Base-by-base conservation (phyloP, 2,113 vertebrate species). In the Rhinogobius similis region DNA sequence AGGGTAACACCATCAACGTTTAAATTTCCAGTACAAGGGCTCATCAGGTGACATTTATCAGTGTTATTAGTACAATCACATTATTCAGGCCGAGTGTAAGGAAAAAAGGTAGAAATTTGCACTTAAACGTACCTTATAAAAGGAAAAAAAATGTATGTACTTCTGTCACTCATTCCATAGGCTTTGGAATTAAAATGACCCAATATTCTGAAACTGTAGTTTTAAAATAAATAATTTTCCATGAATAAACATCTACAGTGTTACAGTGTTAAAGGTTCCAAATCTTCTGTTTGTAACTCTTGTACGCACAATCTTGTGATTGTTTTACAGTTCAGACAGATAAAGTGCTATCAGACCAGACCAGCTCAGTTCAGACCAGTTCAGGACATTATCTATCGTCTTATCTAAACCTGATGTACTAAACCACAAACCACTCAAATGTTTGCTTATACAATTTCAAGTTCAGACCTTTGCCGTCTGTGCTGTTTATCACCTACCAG, bases 1-100 rank as follows among this genome's bases (percentile, higher is more conserved):
- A 88, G 24, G 66, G 36, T 50, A 76, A 67, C 74, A 67, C 66
- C 8, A 21, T n/a, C 61, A 63, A 53, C 59, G 41, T 72, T 63
- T 74, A 26, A 55, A 20, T 68, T 63, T 62, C 21, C n/a, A 18
- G 20, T 36, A 8, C 6, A 5, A 18, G 32, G 8, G 11, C 59
- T 20, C 18, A 1, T 1, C 52, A 78, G 56, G 61, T 63, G 24
- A 67, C 39, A 53, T 16, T 1, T 29, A 8, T 27, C 13, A 21
- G 21, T 43, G 39, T 43, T 43, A 23, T 63, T 63, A 63, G 1
- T 26, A 24, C 11, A 43, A 24, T 43, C 12, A 43, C 0, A 24
- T n/a, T 36, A 38, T 38, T 61, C 29, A 36, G 50, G 39, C 39
- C 18, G 46, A 2, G 26, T 29, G 14, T 13, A 58, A 58, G 26